phyloP scores from a whole-genome alignment of 2,797 vertebrate genomes.

The Anguilla megastoma region DNA sequence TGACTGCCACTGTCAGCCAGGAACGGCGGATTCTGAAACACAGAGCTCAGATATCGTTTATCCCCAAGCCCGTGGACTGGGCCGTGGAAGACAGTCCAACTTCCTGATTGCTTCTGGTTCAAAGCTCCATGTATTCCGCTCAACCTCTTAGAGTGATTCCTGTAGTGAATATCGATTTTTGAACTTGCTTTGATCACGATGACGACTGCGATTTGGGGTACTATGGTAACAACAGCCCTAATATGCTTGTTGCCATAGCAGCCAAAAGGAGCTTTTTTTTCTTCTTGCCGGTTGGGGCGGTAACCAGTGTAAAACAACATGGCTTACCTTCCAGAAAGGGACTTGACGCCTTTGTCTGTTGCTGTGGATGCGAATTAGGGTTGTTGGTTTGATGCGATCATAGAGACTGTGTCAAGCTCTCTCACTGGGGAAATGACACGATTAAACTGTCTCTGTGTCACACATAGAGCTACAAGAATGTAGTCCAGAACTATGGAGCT shows the following conservation, averaged over 20 bases:
- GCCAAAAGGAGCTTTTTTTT: slow-evolving; percentile 36
- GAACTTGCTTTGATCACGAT: slow-evolving; percentile 31
- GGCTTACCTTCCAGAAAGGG: slow-evolving; percentile 34
- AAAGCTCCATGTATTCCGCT: not conserved
- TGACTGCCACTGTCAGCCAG: not conserved
- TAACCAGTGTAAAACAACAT: slow-evolving; percentile 40
- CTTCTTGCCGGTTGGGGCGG: slow-evolving; percentile 35
- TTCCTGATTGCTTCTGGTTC: not conserved
- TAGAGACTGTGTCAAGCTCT: not conserved
- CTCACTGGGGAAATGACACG: not conserved
- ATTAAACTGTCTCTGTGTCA: not conserved
- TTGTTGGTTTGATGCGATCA: not conserved
- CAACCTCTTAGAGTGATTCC: not conserved
- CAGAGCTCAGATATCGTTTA: not conserved
- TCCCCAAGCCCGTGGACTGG: not conserved
- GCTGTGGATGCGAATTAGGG: slow-evolving; percentile 10
- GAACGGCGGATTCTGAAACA: not conserved
- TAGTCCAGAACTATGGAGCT: not conserved
- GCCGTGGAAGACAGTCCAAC: not conserved
- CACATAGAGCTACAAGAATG: not conserved
- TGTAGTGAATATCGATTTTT: slow-evolving; percentile 19
- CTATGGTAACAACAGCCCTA: slow-evolving; percentile 35
- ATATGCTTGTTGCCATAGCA: slow-evolving; percentile 55
- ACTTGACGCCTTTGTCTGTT: slow-evolving; percentile 19
- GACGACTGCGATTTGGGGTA: slow-evolving; percentile 32